These are phyloP conservation scores for Chelmon rostratus DNA, from an alignment of 2,797 vertebrate genomes.

Conservation along the genomic window DNA sequence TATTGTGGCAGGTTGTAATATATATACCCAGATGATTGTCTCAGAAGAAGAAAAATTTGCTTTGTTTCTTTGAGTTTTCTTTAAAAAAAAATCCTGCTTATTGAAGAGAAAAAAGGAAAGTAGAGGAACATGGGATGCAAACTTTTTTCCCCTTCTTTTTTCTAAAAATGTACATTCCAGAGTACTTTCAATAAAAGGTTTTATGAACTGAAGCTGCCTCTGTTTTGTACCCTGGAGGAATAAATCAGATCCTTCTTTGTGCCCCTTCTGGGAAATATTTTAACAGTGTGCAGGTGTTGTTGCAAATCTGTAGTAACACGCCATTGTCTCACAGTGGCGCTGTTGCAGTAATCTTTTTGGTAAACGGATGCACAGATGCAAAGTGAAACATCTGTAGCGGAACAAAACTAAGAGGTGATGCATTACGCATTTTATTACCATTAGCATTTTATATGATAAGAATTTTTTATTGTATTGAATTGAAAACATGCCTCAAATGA, in stretches of 20 bases:
- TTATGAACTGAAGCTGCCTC: constrained; percentile 66
- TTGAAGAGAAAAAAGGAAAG: constrained; percentile 52
- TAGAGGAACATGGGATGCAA: constrained; percentile 27
- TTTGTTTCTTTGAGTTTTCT: constrained; percentile 60
- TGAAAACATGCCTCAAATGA: no score
- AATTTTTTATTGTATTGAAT: no score
- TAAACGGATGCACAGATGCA: background rate
- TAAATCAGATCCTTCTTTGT: background rate
- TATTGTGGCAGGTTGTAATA: constrained; percentile 72
- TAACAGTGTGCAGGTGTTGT: background rate
- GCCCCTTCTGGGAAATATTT: background rate
- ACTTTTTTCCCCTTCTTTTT: constrained; percentile 37
- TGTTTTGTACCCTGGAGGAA: background rate
- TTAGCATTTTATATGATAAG: no score
- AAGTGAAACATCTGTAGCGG: background rate
- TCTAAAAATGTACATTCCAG: constrained; percentile 79
- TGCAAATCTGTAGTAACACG: no score
- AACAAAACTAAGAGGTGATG: background rate
- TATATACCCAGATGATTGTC: constrained; percentile 66
- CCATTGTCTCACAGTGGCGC: background rate
- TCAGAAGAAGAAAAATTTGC: constrained; percentile 37
- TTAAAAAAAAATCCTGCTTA: constrained; percentile 46
- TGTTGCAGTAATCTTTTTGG: background rate
- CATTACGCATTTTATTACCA: no score
- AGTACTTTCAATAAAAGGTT: constrained; percentile 85